phyloP scores from a whole-genome alignment of 2,797 vertebrate species.

The Discoglossus pictus region DNA sequence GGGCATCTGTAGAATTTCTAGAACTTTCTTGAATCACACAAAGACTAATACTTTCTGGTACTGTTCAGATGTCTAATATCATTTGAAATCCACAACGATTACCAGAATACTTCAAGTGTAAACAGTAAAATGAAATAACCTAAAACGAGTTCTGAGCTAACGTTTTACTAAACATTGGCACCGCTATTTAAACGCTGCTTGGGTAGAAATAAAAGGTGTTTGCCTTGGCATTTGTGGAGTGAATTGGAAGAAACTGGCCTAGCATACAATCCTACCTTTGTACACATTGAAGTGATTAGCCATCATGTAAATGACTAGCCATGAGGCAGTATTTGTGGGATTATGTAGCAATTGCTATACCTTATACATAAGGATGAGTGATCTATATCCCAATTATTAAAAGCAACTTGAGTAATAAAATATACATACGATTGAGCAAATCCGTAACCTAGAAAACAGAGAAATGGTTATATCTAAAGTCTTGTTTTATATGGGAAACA shows the following conservation, averaged over 20 bases:
- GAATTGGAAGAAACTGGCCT: conserved; percentile 48
- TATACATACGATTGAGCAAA: not conserved
- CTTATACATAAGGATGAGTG: conserved; percentile 47
- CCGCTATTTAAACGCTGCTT: conserved; percentile 50
- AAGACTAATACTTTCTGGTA: conserved; percentile 2
- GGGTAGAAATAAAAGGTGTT: conserved; percentile 55
- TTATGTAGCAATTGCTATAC: conserved; percentile 52
- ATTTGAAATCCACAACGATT: conserved; percentile 14
- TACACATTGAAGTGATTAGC: conserved; percentile 54
- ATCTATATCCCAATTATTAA: conserved; percentile 42
- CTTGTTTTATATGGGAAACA: too few species aligned
- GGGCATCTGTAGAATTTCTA: not conserved
- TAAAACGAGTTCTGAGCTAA: conserved; percentile 22
- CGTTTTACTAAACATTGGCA: conserved; percentile 48
- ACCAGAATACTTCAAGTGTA: conserved; percentile 33
- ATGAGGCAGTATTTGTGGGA: conserved; percentile 43
- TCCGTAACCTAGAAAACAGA: too few species aligned
- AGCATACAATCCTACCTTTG: conserved; percentile 52
- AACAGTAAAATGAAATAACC: conserved; percentile 34
- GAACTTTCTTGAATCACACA: not conserved
- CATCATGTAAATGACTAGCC: conserved; percentile 46
- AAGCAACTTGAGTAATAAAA: conserved; percentile 15
- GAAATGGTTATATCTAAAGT: too few species aligned
- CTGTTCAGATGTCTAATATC: conserved; percentile 9
- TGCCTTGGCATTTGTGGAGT: conserved; percentile 53